A percentile compares a stretch with the other conserved stretches of the same genome.
These are phyloP conservation scores for Arrhamphus sclerolepis DNA, from an alignment of 2,797 vertebrate genomes.

Conservation along the genomic window DNA sequence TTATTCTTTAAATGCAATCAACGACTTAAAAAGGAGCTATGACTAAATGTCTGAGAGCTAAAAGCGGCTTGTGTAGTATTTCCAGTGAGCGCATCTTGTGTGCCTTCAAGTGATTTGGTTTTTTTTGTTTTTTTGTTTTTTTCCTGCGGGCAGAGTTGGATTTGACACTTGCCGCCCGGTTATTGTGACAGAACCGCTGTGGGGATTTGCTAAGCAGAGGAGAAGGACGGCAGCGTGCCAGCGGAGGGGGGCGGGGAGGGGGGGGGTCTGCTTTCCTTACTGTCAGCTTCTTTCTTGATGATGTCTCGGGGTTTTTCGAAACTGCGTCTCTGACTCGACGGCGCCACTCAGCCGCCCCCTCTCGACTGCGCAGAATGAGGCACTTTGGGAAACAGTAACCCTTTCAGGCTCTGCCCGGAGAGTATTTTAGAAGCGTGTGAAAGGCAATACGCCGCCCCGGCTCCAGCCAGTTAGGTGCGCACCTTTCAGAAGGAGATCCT, in stretches of 20 bases:
- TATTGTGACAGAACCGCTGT: slow-evolving; percentile 82
- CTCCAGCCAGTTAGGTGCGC: slow-evolving; percentile 77
- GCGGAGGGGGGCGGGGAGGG: slow-evolving; percentile 34
- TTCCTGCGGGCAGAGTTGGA: slow-evolving; percentile 66
- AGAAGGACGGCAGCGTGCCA: slow-evolving; percentile 67
- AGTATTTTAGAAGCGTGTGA: slow-evolving; percentile 84
- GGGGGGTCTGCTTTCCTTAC: slow-evolving; percentile 78
- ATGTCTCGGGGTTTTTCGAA: slow-evolving; percentile 87
- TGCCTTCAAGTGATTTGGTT: slow-evolving; percentile 69
- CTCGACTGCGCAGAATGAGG: slow-evolving; percentile 86
- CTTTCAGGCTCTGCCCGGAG: slow-evolving; percentile 84
- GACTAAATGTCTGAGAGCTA: slow-evolving; percentile 61
- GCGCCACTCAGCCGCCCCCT: slow-evolving; percentile 88
- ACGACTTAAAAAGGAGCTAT: slow-evolving; percentile 70
- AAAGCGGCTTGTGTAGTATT: slow-evolving; percentile 49
- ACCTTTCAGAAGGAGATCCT: slow-evolving; percentile 70
- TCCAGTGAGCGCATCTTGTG: slow-evolving; percentile 72
- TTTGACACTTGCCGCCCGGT: slow-evolving; percentile 81
- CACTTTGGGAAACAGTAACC: slow-evolving; percentile 87
- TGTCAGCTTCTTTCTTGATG: slow-evolving; percentile 85
- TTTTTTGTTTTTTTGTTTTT: slow-evolving; percentile 14
- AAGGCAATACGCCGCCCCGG: slow-evolving; percentile 79
- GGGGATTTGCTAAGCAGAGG: slow-evolving; percentile 74
- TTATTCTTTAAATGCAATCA: slow-evolving; percentile 73
- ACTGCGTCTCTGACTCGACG: slow-evolving; percentile 85